Base-by-base conservation (phyloP, 2,797 vertebrate genomes). In the Momotus momota region DNA sequence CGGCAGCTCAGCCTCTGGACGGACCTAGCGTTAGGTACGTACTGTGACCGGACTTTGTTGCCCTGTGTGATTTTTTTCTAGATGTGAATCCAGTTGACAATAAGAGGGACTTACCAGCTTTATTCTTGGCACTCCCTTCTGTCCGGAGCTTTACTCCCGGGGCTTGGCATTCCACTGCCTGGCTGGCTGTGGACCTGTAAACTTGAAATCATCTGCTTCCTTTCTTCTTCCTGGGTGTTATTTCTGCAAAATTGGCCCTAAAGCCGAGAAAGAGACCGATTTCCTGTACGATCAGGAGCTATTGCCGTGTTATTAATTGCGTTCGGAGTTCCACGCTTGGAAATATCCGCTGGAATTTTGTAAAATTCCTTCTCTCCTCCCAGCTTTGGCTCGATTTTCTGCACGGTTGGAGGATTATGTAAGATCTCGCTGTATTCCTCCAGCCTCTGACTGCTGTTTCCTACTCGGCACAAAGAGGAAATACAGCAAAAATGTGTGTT, bases 401-500 rank as follows among this genome's bases (percentile, higher is more conserved):
- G 80, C 78, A 95, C 55, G 33, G 26, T 29, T 80, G 57, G 65
- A 91, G 29, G 49, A 49, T 97, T 98, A 96, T 58, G 22, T 97
- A 97, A 97, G 85, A 82, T 87, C 73, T 61, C 57, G 61, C 85
- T 90, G 69, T 90, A 40, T 67, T 81, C 65, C 62, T 93, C 85
- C 91, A 31, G 10, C 77, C 77, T 94, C 73, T 79, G 75, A 26
- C 43, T 61, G 95, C 77, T 86, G 18, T 82, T 95, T 84, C 54
- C 92, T 95, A 78, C 96, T 96, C 22, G 21, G 90, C 25, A 14
- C 86, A 7, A 90, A 66, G 94, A 92, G 86, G 71, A 88, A 97
- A 58, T 43, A 20, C 78, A 31, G 73, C 26, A 29, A 8, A 85
- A 78, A 85, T 25, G 10, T 65, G 62, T 18, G n/a, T 54, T 46